Evolutionary conservation across 1,140 invertebrate genomes (phyloP).

Genomic region (Mylabris phalerata): DNA sequence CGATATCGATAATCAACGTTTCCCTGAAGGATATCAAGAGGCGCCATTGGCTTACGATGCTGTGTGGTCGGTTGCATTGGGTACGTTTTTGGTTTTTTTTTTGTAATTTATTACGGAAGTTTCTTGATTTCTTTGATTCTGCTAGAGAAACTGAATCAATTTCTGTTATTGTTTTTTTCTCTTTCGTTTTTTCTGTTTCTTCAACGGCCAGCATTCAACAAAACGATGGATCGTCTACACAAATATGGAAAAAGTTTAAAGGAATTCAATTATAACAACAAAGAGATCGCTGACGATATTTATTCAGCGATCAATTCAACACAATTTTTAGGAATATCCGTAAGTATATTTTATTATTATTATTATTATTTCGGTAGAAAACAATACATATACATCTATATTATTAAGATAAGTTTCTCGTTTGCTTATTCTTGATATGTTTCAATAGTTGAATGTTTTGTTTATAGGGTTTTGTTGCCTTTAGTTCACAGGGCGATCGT

Average conservation of each 20-base stretch:
- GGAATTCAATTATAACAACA: slow-evolving; percentile 96
- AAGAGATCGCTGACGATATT: slow-evolving; percentile 89
- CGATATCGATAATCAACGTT: slow-evolving; percentile 73
- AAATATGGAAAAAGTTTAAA: slow-evolving; percentile 77
- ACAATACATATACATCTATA: neutral
- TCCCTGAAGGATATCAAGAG: slow-evolving; percentile 94
- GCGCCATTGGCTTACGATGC: slow-evolving; percentile 98
- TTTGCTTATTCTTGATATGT: too few relatives aligned
- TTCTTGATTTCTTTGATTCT: too few relatives aligned
- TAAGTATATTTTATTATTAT: slow-evolving; percentile 48
- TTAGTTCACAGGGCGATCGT: slow-evolving; percentile 95
- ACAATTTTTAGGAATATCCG: slow-evolving; percentile 95
- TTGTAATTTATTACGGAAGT: neutral
- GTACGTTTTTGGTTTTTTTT: slow-evolving; percentile 39
- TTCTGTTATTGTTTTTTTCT: neutral
- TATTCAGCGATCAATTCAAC: slow-evolving; percentile 97
- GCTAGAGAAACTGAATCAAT: neutral
- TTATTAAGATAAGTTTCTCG: too few relatives aligned
- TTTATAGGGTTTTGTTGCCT: slow-evolving; percentile 81
- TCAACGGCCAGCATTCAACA: slow-evolving; percentile 73
- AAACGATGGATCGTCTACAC: slow-evolving; percentile 81
- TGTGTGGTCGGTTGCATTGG: slow-evolving; percentile 93
- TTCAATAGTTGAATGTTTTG: neutral
- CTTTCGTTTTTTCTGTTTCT: slow-evolving; percentile 2
- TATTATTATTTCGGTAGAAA: slow-evolving; percentile 3